Percentiles rank a stretch among this genome's conserved stretches.
These are phyloP conservation scores for Archegozetes longisetosus DNA, from an alignment of 1,140 invertebrate genomes.

Conservation along the genomic window DNA sequence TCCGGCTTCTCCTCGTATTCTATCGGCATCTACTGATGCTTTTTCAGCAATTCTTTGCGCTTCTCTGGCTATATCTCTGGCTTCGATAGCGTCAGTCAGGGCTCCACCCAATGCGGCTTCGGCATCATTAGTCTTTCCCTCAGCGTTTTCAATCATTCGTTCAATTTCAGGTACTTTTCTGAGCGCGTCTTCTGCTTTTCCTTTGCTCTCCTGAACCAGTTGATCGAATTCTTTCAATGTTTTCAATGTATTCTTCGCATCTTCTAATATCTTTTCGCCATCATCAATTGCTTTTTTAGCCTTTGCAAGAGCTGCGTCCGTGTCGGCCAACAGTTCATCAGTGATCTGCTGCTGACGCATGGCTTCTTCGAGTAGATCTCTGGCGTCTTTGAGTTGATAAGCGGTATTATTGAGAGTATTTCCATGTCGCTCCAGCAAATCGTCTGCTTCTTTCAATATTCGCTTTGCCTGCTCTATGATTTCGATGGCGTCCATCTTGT, in stretches of 20 bases:
- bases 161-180: constrained; percentile 41
- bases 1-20: constrained; percentile 54
- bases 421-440: constrained; percentile 41
- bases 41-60: constrained; percentile 54
- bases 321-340: constrained; percentile 46
- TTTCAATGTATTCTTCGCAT: constrained; percentile 67
- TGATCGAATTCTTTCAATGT: constrained; percentile 73
- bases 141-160: constrained; percentile 43
- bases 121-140: constrained; percentile 38
- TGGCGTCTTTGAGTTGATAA: constrained; percentile 25
- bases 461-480: constrained; percentile 10
- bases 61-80: constrained; percentile 52
- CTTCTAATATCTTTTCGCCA: constrained; percentile 64
- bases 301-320: constrained; percentile 48
- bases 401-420: constrained; percentile 28
- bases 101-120: constrained; percentile 45
- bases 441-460: constrained; percentile 31
- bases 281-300: constrained; percentile 62
- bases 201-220: constrained; percentile 60
- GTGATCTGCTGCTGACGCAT: constrained; percentile 41
- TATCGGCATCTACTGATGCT: constrained; percentile 55
- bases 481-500: constrained; percentile 11
- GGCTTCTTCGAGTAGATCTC: constrained; percentile 34
- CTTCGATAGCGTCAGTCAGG: constrained; percentile 54
- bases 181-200: constrained; percentile 50